These are phyloP conservation scores for Aspiorhynchus laticeps DNA, from an alignment of 2,113 vertebrate genomes.

Conservation along the genomic window DNA sequence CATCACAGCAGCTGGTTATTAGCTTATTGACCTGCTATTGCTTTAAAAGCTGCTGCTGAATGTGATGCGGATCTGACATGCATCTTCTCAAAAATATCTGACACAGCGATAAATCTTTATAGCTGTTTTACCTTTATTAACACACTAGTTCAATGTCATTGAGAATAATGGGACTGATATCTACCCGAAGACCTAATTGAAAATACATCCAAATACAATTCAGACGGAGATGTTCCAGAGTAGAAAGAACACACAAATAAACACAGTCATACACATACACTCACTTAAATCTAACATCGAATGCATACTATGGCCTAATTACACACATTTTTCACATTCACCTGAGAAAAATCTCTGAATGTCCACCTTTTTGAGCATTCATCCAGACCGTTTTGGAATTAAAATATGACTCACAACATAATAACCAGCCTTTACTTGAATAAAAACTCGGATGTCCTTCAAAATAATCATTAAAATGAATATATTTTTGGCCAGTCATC, in stretches of 20 bases:
- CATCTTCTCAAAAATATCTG: neutral
- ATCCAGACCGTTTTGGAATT: neutral
- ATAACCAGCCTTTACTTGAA: neutral
- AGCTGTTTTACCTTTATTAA: neutral
- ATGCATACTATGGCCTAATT: neutral
- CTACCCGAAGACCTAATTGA: neutral
- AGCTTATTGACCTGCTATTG: too few relatives aligned
- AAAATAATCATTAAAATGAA: neutral
- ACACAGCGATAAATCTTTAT: neutral
- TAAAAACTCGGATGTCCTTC: neutral
- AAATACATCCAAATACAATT: neutral
- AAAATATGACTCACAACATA: constrained; percentile 14
- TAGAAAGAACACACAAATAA: neutral
- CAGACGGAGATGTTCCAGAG: neutral
- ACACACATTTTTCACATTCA: neutral
- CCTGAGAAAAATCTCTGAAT: neutral
- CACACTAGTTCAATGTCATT: neutral
- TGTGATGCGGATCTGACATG: too few relatives aligned
- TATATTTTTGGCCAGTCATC: neutral
- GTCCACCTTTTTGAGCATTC: neutral
- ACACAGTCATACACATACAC: too few relatives aligned
- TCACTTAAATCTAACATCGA: constrained; percentile 7
- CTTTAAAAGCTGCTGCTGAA: too few relatives aligned
- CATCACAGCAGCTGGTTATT: too few relatives aligned
- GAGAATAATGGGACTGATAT: neutral